Base-by-base conservation (phyloP, 2,113 vertebrate species). In the Scortum barcoo region DNA sequence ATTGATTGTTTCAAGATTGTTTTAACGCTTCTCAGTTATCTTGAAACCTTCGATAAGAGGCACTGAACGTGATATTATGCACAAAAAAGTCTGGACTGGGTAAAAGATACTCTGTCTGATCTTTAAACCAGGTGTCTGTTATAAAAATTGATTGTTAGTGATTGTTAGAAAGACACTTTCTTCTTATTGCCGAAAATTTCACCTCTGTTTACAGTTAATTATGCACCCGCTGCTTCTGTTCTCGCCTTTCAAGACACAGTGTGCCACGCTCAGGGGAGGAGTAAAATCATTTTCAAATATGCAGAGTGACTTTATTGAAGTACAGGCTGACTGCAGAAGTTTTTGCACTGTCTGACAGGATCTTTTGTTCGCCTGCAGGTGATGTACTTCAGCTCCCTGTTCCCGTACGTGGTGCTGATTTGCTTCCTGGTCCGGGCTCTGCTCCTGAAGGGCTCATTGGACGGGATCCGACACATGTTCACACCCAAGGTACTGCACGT, bases 381-480 rank as follows among this genome's bases (percentile, higher is more conserved):
- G 87, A 98, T 99, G 97, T 99, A 99, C 93, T 99, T 99, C 94
- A 99, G 97, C 92, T 99, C 98, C 80, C 94, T 99, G 85, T 98
- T 99, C 76, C 98, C 98, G 0, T 99, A 99, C 57, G 94, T 97
- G 74, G 98, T 99, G 76, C 94, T 99, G 89, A 87, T 97, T 36
- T 99, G 98, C 93, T 99, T 99, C 95, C 94, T 99, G 93, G 94
- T 97, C 76, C 95, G 97, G 93, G 94, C 96, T 7, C 91, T 99
- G 56, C 96, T 99, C 42, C 96, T 99, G 85, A 96, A 96, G 85
- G 98, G 98, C 53, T 98, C 98, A 61, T 8, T 97, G 67, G 97
- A 98, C 72, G 98, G 98, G 65, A 98, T 99, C 72, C 94, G 95
- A 53, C 96, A 99, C 93, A 99, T 99, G 98, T 99, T 99, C 90